Conservation (phyloP, 35 echinoderm and acorn worm genomes). For the Lytechinus pictus region DNA sequence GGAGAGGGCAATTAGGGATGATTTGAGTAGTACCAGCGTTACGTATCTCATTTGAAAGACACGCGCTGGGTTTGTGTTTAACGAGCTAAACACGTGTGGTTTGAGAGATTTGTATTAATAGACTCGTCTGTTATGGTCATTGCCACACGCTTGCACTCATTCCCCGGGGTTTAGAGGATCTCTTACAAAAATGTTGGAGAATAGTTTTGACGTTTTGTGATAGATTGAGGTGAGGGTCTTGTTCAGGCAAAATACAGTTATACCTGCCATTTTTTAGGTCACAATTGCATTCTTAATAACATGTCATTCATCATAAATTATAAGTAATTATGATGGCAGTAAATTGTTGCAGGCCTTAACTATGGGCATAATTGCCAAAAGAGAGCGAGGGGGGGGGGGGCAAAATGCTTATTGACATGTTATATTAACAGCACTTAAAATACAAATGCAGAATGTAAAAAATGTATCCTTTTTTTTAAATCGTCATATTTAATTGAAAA, state of each 20-base stretch:
- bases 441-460: too few relatives aligned
- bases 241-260: background rate
- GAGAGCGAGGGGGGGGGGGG: too few relatives aligned
- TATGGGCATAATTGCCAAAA: too few relatives aligned
- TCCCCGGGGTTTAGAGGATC: background rate
- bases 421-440: too few relatives aligned
- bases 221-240: background rate
- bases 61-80: background rate
- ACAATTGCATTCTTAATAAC: too few relatives aligned
- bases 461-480: too few relatives aligned
- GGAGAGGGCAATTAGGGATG: background rate
- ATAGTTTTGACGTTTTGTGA: background rate
- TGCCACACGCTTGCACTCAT: background rate
- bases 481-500: too few relatives aligned
- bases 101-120: background rate
- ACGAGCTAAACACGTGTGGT: background rate
- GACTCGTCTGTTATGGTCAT: background rate
- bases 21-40: background rate
- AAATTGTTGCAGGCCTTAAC: too few relatives aligned
- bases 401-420: too few relatives aligned
- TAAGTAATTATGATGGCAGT: too few relatives aligned
- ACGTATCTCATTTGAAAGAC: background rate
- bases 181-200: background rate
- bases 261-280: too few relatives aligned
- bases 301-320: too few relatives aligned